Evolutionary conservation across 30 jellyfish, hydroid and myxozoan species (phyloP).

Genomic region (Haliclystus octoradiatus): DNA sequence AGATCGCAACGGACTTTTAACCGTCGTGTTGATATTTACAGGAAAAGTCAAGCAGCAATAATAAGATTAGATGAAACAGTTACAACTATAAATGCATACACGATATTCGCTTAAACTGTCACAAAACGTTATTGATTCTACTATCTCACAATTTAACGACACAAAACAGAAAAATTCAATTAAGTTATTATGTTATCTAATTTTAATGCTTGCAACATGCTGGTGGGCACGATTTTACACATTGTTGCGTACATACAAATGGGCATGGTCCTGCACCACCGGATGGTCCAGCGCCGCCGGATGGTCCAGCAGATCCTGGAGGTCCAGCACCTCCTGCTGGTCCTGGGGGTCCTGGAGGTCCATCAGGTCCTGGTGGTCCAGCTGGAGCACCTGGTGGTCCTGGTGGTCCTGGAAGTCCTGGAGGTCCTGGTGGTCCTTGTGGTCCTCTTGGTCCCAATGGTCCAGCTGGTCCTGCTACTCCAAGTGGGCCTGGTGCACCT

Average conservation of each 20-base stretch:
- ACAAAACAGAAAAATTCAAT: too few relatives aligned
- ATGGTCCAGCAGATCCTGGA: conserved; percentile 96
- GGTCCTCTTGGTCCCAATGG: conserved; percentile 99
- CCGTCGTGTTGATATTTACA: too few relatives aligned
- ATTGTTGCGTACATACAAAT: conserved; percentile 50
- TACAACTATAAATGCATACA: too few relatives aligned
- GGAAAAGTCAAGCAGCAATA: too few relatives aligned
- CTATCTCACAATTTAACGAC: too few relatives aligned
- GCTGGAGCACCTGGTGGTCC: conserved; percentile 93
- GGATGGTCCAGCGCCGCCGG: conserved; percentile 98
- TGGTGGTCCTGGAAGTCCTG: conserved; percentile 89
- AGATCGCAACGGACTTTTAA: too few relatives aligned
- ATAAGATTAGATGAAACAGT: conserved; percentile 57
- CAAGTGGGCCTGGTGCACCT: conserved; percentile 99
- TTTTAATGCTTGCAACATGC: conserved; percentile 56
- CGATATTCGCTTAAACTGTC: too few relatives aligned
- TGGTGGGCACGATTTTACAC: conserved; percentile 86
- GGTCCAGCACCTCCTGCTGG: conserved; percentile 97
- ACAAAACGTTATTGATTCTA: too few relatives aligned
- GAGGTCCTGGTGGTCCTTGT: conserved; percentile 91
- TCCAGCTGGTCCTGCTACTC: conserved; percentile 99
- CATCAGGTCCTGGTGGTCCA: conserved; percentile 90
- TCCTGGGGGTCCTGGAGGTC: conserved; percentile 78
- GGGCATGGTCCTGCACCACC: conserved; percentile 99
- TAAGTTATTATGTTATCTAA: too few relatives aligned